Conservation (phyloP, 2,797 vertebrate species). For the Trachops cirrhosus region DNA sequence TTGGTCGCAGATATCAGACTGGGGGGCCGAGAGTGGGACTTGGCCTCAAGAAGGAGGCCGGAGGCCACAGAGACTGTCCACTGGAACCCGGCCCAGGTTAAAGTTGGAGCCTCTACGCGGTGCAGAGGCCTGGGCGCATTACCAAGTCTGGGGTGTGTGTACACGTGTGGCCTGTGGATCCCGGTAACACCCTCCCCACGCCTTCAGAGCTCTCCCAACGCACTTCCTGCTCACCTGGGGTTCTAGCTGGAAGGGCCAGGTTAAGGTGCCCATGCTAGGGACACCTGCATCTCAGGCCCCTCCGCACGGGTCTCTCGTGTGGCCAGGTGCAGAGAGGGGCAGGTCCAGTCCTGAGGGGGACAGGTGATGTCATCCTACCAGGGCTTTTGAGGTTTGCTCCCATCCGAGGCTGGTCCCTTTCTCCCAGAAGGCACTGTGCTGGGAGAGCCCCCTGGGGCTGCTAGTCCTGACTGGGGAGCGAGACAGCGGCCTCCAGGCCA, state of each 20-base stretch:
- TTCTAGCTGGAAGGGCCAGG: not conserved
- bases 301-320: not conserved
- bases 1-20: not conserved
- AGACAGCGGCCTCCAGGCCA: not conserved
- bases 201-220: not conserved
- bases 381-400: not conserved
- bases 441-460: not conserved
- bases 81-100: not conserved
- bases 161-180: not conserved
- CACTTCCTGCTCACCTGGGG: not conserved
- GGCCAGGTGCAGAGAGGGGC: not conserved
- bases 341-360: not conserved
- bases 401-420: not conserved
- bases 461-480: not conserved
- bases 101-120: not conserved
- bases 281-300: not conserved
- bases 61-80: not conserved
- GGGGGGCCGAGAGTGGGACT: not conserved
- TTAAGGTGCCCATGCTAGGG: not conserved
- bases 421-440: not conserved
- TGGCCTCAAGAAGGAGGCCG: not conserved
- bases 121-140: not conserved
- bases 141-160: not conserved
- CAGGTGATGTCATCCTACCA: not conserved
- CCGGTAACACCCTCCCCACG: accelerated